Base-by-base conservation (phyloP, 2,113 vertebrate species). In the Pipa parva region DNA sequence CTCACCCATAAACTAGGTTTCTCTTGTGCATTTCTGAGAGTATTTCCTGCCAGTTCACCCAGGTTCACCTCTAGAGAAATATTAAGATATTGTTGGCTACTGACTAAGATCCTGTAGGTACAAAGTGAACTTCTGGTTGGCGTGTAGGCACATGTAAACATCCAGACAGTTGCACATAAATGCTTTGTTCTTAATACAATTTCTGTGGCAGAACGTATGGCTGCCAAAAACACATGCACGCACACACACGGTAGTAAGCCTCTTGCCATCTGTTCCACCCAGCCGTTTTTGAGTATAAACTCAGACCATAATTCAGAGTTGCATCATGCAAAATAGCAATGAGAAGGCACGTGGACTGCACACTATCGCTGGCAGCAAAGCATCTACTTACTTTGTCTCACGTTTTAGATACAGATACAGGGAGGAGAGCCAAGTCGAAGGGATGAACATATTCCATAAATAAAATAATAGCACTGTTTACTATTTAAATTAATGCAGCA, bases 211-310 rank as follows among this genome's bases (percentile, higher is more conserved):
- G 17, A 49, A 67, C 13, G 33, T 36, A 49, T 18, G 28, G 11
- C 21, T 26, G 29, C 17, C 45, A 60, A 24, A 33, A 7, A 21
- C 29, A 17, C 51, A 2, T 5, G 17, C 17, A 29, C 26, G 21
- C 25, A 54, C 29, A 54, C 62, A 59, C 57, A 31, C 45, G 7
- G 48, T 31, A 26, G 29, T 59, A 52, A 59, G 45, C 56, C 56
- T 51, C 63, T 10, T 52, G 29, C 65, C 55, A 68, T 68, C 56
- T 68, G 45, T 51, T 59, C 55, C 45, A 51, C 55, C 64, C 64
- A 49, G 55, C 45, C 12, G 55, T 56, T 37, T n/a, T 12, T 24
- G 55, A 36, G 12, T 67, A 50, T 50, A 67, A 59, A 37, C 50
- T 54, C 56, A 68, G 46, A 59, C 64, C 33, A 28, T 33, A 29